Conservation (phyloP, 2,797 vertebrate genomes). For the Morelia viridis region DNA sequence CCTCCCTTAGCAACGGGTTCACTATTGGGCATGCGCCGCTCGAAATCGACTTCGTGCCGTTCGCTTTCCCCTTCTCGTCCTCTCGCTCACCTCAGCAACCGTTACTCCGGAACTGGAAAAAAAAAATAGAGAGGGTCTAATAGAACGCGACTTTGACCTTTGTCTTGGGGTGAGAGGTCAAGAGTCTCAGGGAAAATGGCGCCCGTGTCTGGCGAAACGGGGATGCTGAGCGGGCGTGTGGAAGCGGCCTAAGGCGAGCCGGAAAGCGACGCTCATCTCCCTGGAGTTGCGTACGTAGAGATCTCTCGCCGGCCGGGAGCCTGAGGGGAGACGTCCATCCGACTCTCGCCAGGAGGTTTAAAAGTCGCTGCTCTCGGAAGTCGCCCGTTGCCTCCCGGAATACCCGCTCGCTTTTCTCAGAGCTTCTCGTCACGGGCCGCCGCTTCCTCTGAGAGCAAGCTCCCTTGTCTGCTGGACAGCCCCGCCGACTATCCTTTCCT, state of each 20-base stretch:
- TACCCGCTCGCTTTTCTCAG: neutral
- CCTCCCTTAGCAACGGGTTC: neutral
- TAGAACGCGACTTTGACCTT: neutral
- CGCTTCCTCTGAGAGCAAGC: neutral
- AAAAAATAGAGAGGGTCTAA: rapidly evolving
- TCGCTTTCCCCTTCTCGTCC: neutral
- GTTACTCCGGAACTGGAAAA: rapidly evolving
- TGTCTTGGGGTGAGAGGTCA: conserved; percentile 66
- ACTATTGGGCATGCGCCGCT: neutral
- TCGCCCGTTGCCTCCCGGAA: neutral
- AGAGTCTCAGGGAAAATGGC: conserved; percentile 78
- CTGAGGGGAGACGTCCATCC: neutral
- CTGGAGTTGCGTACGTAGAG: neutral
- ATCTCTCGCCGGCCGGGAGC: neutral
- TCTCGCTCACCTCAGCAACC: rapidly evolving
- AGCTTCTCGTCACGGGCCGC: neutral
- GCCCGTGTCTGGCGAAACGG: neutral
- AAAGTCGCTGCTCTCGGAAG: neutral
- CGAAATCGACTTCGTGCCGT: neutral
- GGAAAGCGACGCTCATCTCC: neutral
- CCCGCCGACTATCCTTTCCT: neutral
- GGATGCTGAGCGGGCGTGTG: neutral
- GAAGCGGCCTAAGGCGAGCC: neutral
- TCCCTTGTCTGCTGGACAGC: neutral
- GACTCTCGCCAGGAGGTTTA: neutral